phyloP scores from a whole-genome alignment of 2,113 vertebrate genomes.

The Toxostoma redivivum region DNA sequence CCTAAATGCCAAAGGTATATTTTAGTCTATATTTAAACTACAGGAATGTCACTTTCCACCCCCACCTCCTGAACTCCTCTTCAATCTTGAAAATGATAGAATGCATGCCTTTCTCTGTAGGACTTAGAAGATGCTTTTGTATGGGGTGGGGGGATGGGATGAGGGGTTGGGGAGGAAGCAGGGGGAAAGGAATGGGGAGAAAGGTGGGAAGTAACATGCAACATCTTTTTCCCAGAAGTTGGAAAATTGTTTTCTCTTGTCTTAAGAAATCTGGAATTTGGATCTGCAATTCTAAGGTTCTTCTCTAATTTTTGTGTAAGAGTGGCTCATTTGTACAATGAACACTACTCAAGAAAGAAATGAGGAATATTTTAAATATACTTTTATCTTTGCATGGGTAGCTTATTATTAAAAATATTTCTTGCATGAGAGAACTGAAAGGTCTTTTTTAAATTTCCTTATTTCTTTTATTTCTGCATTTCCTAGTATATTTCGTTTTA shows the following conservation, averaged over 20 bases:
- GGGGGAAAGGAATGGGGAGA: accelerated
- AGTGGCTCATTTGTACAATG: background rate
- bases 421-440: background rate
- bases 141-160: too few species aligned
- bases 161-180: background rate
- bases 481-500: background rate
- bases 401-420: background rate
- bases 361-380: background rate
- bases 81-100: background rate
- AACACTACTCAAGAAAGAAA: background rate
- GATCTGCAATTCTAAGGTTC: background rate
- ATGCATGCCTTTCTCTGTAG: background rate
- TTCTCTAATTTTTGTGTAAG: background rate
- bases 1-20: background rate
- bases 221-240: background rate
- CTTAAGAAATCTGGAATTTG: background rate
- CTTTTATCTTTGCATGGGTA: background rate
- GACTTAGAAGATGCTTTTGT: background rate
- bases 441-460: background rate
- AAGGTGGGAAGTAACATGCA: background rate
- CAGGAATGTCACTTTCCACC: background rate
- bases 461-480: background rate
- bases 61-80: accelerated
- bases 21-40: background rate
- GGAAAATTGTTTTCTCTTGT: background rate